A percentile compares a stretch with the other conserved stretches of the same genome.
These are phyloP conservation scores for Bombyx huttoni DNA, from an alignment of 2,888 invertebrate genomes.

Conservation along the genomic window DNA sequence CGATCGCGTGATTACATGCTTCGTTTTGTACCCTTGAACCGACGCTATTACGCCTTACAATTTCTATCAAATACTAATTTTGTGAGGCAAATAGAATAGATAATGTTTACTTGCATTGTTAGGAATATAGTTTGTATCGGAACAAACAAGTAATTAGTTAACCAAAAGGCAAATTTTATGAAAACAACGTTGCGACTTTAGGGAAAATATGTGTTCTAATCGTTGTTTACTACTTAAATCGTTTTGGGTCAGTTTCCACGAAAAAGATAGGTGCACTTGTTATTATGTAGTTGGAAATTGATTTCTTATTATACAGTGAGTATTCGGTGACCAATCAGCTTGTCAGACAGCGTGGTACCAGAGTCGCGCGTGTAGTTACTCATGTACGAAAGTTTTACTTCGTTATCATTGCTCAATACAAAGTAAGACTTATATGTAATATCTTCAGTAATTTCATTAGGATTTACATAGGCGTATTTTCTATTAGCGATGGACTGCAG, in stretches of 20 bases:
- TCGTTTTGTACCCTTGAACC: constrained; percentile 23
- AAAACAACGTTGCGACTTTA: not conserved
- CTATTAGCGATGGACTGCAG: too few species aligned
- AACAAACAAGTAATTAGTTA: not conserved
- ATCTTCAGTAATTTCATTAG: not conserved
- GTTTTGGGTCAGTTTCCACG: not conserved
- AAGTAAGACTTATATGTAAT: not conserved
- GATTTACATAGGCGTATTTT: too few species aligned
- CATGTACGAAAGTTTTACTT: not conserved
- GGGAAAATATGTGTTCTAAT: too few species aligned
- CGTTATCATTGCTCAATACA: not conserved
- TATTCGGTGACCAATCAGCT: constrained; percentile 14
- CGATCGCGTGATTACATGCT: constrained; percentile 19
- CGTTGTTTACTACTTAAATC: not conserved
- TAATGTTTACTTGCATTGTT: not conserved
- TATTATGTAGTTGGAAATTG: not conserved
- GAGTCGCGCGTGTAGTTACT: constrained; percentile 1
- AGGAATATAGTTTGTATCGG: not conserved
- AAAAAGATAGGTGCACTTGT: not conserved
- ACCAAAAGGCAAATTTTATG: not conserved
- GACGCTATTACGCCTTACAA: constrained; percentile 8
- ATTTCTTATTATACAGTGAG: constrained; percentile 2
- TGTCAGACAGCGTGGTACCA: constrained; percentile 19
- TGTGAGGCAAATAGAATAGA: not conserved
- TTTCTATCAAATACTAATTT: not conserved